Base-by-base conservation (phyloP, 2,888 invertebrate species). In the Deilephila porcellus region DNA sequence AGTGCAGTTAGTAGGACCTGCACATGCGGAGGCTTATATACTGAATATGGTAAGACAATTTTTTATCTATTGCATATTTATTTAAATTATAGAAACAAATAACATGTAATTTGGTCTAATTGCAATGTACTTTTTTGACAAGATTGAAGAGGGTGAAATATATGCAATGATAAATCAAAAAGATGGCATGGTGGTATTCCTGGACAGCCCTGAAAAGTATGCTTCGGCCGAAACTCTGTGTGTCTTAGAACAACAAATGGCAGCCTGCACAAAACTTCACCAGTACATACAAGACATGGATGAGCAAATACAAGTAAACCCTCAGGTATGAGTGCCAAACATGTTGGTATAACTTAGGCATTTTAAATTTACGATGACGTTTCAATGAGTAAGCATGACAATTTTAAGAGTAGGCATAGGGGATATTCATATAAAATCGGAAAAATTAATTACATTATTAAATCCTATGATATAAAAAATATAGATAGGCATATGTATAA, bases 121-220 rank as follows among this genome's bases (percentile, higher is more conserved):
- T 37, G 8, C 6, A 60, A 52, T 62, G 25, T 25, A 8, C 63
- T 19, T 29, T 71, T 71, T 73, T 74, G 83, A 83, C 53, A 83
- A 99, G 98, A 99, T 99, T 85, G 98, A 99, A 93, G 98, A 98
- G 89, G 98, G 98, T 73, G 98, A 99, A 95, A 99, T 99, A 82
- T 99, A 97, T 94, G 99, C 99, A 37, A 98, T 98, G 84, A 99
- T 99, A 80, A 99, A 99, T 94, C 98, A 99, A 93, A 98, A 98
- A 91, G 99, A 99, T 93, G 99, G 99, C 19, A 99, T 99, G 99
- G 99, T 99, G 20, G 96, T 98, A 73, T 99, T 99, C 89, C 96
- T 98, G 82, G 99, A 99, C 86, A 98, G 98, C 90, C 99, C 99
- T 14, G 99, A 99, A 88, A 98, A 98, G 90, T 99, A 98, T 90